Evolutionary conservation across 2,113 vertebrate genomes (phyloP).

Genomic region (Cyphomyrus discorhynchus): DNA sequence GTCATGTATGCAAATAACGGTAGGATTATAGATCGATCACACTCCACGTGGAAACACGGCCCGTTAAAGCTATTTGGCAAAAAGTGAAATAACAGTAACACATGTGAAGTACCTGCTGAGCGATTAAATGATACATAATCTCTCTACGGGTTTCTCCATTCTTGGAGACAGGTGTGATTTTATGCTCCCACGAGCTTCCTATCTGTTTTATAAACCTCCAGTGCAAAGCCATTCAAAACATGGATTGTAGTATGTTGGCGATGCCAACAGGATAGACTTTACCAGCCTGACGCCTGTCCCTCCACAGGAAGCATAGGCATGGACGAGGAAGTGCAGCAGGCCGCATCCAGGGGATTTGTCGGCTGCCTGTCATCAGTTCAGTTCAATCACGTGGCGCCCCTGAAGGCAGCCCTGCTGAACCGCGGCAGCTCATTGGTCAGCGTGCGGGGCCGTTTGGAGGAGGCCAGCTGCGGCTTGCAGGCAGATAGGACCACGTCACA

Average conservation of each 20-base stretch:
- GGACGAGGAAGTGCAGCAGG: slow-evolving; percentile 68
- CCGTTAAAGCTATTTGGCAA: background rate
- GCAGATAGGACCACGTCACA: slow-evolving; percentile 64
- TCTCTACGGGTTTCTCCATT: background rate
- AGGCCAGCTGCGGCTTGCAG: slow-evolving; percentile 70
- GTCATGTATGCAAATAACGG: background rate
- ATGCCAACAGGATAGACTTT: background rate
- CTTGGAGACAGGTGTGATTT: background rate
- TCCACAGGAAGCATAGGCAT: slow-evolving; percentile 61
- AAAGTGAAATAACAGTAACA: background rate
- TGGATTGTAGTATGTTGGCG: background rate
- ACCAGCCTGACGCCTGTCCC: background rate
- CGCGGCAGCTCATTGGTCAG: slow-evolving; percentile 67
- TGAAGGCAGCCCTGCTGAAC: slow-evolving; percentile 84
- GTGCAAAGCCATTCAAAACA: background rate
- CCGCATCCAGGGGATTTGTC: slow-evolving; percentile 72
- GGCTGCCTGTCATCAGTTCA: slow-evolving; percentile 90
- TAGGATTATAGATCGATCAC: background rate
- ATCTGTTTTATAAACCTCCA: background rate
- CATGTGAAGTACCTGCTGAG: background rate
- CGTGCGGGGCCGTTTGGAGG: slow-evolving; percentile 67
- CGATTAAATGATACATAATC: background rate
- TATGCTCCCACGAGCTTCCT: background rate
- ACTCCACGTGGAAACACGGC: background rate
- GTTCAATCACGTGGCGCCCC: slow-evolving; percentile 80